Base-by-base conservation (phyloP, 2,888 invertebrate species). In the Chromoteleia sp. region DNA sequence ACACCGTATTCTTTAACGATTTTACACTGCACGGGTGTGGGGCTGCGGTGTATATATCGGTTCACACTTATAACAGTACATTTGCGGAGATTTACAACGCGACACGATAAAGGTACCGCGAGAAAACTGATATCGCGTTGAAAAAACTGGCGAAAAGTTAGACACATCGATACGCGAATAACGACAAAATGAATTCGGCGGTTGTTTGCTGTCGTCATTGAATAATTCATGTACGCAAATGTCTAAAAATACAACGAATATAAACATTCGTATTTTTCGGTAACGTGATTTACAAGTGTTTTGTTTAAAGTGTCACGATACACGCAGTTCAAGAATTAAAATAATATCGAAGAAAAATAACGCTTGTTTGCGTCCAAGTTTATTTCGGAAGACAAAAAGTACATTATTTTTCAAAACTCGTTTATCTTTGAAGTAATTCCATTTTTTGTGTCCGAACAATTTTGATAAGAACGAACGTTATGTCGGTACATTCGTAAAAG, bases 171-270 rank as follows among this genome's bases (percentile, higher is more conserved):
- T 58, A 6, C 19, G 5, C 7, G 10, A 45, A 10, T 45, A 30
- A 45, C 61, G 45, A 61, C 17, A 15, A 45, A 17, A 25, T 21
- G 12, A 7, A 43, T 41, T 43, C 21, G 10, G 17, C 25, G 17
- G 0, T 61, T 21, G 17, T 12, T 36, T 10, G 14, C n/a, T 14
- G 15, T 21, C 14, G 25, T 39, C 41, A 21, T 58, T 58, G 30
- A 45, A 61, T 45, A 61, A 61, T 45, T 33, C 45, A 45, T 43
- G 17, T n/a, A 59, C 45, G 61, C 33, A 61, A 25, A 33, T 45
- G 29, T 61, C 45, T 61, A 61, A 61, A 61, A 45, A 45, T 61
- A 45, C 15, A 19, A 10, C 17, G 8, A 45, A 45, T 19, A 29
- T 61, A 30, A 45, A 61, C 33, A 61, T 45, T 41, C n/a, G 14